These are phyloP conservation scores for Ceyx cyanopectus DNA, from an alignment of 2,113 vertebrate species.

Conservation along the genomic window DNA sequence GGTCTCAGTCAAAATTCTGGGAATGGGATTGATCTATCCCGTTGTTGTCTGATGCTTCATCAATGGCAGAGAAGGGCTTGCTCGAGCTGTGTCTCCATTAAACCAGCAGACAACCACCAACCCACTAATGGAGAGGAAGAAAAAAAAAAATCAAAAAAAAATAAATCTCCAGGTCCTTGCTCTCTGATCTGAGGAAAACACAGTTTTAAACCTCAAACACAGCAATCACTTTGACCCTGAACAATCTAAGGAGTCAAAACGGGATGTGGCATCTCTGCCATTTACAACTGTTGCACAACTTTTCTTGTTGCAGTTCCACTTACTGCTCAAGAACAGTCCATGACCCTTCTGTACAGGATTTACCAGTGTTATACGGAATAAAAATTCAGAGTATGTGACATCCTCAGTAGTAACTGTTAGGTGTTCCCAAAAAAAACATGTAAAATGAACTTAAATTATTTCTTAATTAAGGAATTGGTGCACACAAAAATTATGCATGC, in stretches of 20 bases:
- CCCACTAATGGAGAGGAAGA: neutral
- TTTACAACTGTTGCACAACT: constrained; percentile 12
- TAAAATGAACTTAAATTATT: neutral
- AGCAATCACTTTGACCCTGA: neutral
- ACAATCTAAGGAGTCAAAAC: neutral
- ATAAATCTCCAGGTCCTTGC: neutral
- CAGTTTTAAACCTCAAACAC: neutral
- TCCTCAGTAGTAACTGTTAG: neutral
- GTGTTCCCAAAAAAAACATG: neutral
- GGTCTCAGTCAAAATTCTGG: neutral
- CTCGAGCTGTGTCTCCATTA: neutral
- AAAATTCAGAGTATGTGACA: neutral
- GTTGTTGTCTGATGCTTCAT: neutral
- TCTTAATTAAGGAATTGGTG: neutral
- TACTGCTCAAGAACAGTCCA: neutral
- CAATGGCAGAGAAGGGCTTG: neutral
- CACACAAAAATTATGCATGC: neutral
- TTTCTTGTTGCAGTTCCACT: constrained; percentile 6
- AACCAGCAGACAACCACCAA: neutral
- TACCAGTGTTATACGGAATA: neutral
- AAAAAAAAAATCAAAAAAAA: neutral
- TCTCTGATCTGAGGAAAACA: neutral
- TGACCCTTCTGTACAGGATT: neutral
- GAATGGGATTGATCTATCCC: neutral
- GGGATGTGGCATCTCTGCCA: constrained; percentile 17